Percentiles rank a stretch among this genome's conserved stretches.
Conservation (phyloP, 1,140 invertebrate species). For the Ceratosolen solmsi region DNA sequence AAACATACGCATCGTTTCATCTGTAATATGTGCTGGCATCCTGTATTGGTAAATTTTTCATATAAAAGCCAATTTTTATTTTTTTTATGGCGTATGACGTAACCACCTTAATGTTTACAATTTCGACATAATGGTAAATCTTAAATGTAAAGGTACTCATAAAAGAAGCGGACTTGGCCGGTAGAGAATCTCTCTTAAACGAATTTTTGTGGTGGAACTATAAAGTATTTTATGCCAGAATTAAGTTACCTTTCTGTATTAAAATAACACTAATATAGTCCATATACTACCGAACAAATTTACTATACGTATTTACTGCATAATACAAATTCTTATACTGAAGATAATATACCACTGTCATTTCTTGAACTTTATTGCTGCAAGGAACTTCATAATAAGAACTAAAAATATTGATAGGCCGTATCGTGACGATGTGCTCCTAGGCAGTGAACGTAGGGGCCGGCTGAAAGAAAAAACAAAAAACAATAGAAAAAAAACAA, state of each 20-base stretch:
- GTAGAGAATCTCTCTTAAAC: constrained; percentile 5
- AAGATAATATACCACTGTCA: neutral
- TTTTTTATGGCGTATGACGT: neutral
- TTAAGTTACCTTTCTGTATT: constrained; percentile 8
- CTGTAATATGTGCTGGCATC: neutral
- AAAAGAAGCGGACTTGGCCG: constrained; percentile 1
- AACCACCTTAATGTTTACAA: constrained; percentile 9
- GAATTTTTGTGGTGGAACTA: constrained; percentile 10
- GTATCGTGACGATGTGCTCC: neutral
- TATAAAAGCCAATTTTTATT: neutral
- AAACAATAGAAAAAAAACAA: no score
- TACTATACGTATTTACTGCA: neutral
- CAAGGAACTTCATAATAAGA: neutral
- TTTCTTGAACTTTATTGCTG: neutral
- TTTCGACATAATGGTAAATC: constrained; percentile 8
- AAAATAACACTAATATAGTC: constrained; percentile 18
- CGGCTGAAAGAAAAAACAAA: no score
- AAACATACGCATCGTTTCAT: no score
- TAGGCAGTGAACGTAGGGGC: neutral
- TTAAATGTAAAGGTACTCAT: constrained; percentile 3
- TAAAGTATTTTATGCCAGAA: constrained; percentile 18
- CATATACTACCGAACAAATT: neutral
- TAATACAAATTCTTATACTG: neutral
- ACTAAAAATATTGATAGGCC: neutral
- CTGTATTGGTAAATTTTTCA: neutral